These are phyloP conservation scores for Clusia tigrina DNA, from an alignment of 2,888 invertebrate genomes.

Conservation along the genomic window DNA sequence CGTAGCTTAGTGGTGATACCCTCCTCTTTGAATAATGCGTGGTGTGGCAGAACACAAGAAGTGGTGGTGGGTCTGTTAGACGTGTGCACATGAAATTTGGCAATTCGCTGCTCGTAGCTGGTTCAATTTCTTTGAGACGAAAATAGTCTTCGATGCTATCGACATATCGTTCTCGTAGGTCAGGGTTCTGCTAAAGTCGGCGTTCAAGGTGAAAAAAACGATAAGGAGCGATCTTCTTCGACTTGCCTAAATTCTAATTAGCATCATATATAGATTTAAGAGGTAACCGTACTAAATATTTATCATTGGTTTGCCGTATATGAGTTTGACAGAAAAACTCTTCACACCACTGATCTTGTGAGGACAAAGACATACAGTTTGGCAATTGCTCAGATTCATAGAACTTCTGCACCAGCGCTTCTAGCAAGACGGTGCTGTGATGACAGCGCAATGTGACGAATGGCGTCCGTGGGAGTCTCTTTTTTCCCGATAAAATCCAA, in stretches of 20 bases:
- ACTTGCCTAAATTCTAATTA: not conserved
- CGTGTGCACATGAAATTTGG: not conserved
- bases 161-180: not conserved
- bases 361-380: not conserved
- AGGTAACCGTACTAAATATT: not conserved
- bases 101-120: not conserved
- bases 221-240: not conserved
- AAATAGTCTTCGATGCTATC: not conserved
- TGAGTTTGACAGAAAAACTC: not conserved
- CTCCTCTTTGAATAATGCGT: not conserved
- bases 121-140: not conserved
- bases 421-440: not conserved
- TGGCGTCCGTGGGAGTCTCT: not conserved
- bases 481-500: not conserved
- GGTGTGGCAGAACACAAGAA: not conserved
- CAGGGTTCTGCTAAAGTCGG: not conserved
- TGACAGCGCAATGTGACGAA: not conserved
- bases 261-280: not conserved
- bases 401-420: not conserved
- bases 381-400: not conserved
- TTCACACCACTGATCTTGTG: slow-evolving; percentile 3
- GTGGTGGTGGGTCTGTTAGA: not conserved
- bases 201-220: not conserved
- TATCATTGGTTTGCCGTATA: not conserved
- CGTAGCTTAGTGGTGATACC: not conserved